Evolutionary conservation across 2,113 vertebrate genomes (phyloP).

Genomic region (Herpetotheres cachinnans): DNA sequence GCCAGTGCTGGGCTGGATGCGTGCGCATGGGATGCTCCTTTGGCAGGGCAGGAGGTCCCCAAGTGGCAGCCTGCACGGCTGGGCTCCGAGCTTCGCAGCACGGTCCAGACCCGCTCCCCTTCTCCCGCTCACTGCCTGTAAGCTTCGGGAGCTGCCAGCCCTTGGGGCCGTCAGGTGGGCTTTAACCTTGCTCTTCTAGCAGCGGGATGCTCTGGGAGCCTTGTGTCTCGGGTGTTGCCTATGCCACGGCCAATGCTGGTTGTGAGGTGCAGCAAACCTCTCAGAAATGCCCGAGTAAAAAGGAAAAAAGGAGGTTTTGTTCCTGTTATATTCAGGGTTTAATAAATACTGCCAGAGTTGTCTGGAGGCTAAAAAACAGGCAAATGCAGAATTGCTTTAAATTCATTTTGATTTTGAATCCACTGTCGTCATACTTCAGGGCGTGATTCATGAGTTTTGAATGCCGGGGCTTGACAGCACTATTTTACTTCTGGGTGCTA

Average conservation of each 20-base stretch:
- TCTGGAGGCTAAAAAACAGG: background rate
- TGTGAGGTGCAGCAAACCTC: background rate
- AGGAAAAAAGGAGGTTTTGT: background rate
- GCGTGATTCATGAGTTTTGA: background rate
- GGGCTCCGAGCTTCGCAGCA: background rate
- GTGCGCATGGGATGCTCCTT: background rate
- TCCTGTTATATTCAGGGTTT: background rate
- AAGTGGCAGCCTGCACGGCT: background rate
- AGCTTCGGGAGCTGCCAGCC: background rate
- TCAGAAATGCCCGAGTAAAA: background rate
- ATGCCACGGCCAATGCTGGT: rapidly evolving
- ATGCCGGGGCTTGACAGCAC: rapidly evolving
- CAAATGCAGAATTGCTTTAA: background rate
- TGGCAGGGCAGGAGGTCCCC: background rate
- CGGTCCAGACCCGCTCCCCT: background rate
- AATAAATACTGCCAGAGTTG: rapidly evolving
- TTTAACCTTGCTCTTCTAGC: background rate
- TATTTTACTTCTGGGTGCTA: background rate
- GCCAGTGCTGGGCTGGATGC: rapidly evolving
- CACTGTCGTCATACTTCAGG: background rate
- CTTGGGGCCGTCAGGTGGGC: background rate
- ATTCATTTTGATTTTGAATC: background rate
- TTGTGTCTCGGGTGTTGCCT: rapidly evolving
- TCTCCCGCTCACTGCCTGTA: background rate
- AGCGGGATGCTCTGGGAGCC: background rate